Conservation (phyloP, 2,888 invertebrate species). For the Rhagonycha fulva region DNA sequence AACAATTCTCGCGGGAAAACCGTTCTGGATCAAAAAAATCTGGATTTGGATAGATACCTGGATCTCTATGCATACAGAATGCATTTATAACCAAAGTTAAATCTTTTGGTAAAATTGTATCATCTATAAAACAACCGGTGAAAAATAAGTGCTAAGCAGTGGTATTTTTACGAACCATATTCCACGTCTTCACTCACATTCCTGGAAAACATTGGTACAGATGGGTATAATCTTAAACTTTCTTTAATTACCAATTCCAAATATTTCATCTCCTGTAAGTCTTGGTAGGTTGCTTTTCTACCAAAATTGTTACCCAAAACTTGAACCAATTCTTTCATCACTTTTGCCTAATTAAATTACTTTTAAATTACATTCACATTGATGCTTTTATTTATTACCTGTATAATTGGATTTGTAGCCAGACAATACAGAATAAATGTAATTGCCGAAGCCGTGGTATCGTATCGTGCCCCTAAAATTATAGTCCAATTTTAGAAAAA, state of each 20-base stretch:
- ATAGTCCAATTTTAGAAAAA: not conserved
- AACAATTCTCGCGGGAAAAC: conserved; percentile 52
- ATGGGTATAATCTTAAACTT: conserved; percentile 56
- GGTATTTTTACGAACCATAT: not conserved
- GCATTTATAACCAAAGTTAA: conserved; percentile 54
- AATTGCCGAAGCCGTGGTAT: not conserved
- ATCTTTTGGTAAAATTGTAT: conserved; percentile 47
- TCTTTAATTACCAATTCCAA: conserved; percentile 59
- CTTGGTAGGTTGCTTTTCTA: conserved; percentile 40
- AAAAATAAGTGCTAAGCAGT: not conserved
- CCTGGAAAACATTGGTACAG: conserved; percentile 56
- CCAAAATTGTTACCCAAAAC: conserved; percentile 42
- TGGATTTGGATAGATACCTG: conserved; percentile 60
- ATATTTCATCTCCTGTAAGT: conserved; percentile 59
- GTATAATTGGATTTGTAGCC: not conserved
- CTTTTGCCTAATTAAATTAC: conserved; percentile 43
- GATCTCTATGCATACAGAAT: conserved; percentile 57
- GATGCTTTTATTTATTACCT: conserved; percentile 1
- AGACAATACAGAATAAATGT: not conserved
- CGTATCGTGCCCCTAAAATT: conserved; percentile 7
- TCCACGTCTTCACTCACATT: not conserved
- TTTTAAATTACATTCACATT: not conserved
- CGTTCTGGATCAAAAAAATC: conserved; percentile 60
- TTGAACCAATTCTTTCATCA: conserved; percentile 46
- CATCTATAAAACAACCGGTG: not conserved